Evolutionary conservation across 2,888 invertebrate genomes (phyloP).

Genomic region (Lasioglossum pauxillum): DNA sequence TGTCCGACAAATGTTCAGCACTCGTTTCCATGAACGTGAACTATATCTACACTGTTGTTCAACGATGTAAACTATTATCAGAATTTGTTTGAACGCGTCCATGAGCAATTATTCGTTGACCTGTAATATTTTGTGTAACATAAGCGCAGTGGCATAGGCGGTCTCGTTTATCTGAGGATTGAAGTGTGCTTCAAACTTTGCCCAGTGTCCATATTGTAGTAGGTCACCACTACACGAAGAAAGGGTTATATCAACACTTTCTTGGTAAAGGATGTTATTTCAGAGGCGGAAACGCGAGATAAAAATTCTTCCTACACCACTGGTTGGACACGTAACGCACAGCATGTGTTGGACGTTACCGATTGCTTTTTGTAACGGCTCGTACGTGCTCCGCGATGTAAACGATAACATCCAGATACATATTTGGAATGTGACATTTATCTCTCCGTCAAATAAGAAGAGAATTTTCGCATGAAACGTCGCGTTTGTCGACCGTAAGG

Average conservation of each 20-base stretch:
- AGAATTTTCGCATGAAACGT: background rate
- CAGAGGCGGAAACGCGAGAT: background rate
- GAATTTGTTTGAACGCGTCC: background rate
- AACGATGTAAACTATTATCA: background rate
- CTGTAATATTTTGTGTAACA: background rate
- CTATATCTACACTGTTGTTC: background rate
- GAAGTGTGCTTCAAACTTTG: slow-evolving; percentile 1
- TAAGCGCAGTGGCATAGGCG: background rate
- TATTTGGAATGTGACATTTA: slow-evolving; percentile 30
- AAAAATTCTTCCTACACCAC: slow-evolving; percentile 29
- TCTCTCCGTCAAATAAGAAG: background rate
- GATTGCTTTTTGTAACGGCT: slow-evolving; percentile 43
- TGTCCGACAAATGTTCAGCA: background rate
- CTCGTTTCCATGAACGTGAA: background rate
- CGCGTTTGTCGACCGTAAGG: background rate
- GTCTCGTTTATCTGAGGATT: background rate
- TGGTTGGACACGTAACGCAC: slow-evolving; percentile 39
- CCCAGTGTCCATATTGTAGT: background rate
- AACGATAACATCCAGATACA: slow-evolving; percentile 25
- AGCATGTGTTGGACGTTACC: slow-evolving; percentile 34
- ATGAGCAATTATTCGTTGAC: background rate
- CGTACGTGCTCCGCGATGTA: slow-evolving; percentile 24
- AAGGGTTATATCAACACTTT: background rate
- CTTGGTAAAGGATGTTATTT: background rate
- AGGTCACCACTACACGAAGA: background rate